These are phyloP conservation scores for Onthophagus taurus DNA, from an alignment of 1,140 invertebrate genomes.

Conservation along the genomic window DNA sequence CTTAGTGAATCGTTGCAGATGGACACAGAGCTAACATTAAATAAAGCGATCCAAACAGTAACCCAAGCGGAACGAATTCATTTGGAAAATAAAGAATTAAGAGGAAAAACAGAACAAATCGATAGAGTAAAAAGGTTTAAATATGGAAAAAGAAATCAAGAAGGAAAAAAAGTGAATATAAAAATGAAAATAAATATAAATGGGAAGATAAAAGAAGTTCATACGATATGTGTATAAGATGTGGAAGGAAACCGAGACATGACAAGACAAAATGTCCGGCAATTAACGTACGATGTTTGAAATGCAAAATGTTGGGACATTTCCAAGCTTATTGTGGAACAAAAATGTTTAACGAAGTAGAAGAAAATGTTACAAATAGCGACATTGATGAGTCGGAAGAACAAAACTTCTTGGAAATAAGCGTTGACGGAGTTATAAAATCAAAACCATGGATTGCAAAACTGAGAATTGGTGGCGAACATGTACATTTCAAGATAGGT, in stretches of 20 bases:
- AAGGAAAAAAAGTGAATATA: too few species aligned
- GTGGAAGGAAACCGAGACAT: slow-evolving; percentile 3
- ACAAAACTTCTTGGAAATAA: background rate
- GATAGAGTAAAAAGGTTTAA: too few species aligned
- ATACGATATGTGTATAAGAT: slow-evolving; percentile 4
- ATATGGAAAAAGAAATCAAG: too few species aligned
- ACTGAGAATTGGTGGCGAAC: too few species aligned
- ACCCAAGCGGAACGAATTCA: slow-evolving; percentile 5
- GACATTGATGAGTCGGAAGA: background rate
- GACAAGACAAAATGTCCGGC: background rate
- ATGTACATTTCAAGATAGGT: slow-evolving; percentile 1
- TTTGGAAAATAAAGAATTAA: slow-evolving; percentile 8
- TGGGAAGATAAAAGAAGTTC: too few species aligned
- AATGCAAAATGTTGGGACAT: slow-evolving; percentile 11
- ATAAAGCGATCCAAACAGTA: slow-evolving; percentile 10
- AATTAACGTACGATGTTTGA: slow-evolving; percentile 3
- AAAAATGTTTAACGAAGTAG: background rate
- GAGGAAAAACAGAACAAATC: background rate
- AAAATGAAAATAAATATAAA: too few species aligned
- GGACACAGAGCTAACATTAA: slow-evolving; percentile 9
- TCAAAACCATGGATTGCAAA: background rate
- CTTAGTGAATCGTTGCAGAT: slow-evolving; percentile 9
- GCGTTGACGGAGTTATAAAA: too few species aligned
- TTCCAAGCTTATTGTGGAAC: background rate
- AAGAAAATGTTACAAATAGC: background rate